Base-by-base conservation (phyloP, 2,113 vertebrate species). In the Lampris incognitus region DNA sequence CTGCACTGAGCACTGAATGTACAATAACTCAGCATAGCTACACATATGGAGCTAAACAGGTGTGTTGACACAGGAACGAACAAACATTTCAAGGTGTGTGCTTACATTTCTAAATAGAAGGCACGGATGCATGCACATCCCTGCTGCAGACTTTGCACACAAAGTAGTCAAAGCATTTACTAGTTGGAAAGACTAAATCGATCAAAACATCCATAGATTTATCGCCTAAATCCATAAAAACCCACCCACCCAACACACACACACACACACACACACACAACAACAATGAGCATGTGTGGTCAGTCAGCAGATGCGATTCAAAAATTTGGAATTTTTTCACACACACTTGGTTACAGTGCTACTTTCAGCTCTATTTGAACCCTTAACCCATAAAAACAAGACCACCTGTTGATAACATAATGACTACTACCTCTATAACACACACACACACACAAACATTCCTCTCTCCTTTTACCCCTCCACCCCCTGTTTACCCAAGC, bases 1-100 rank as follows among this genome's bases (percentile, higher is more conserved):
- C 37, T 66, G 36, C 48, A 65, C 66, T 80, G 74, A 76, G 55
- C 66, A 61, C 55, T 78, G 67, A 40, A 41, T 65, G 59, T 44
- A 61, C 67, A 40, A 39, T 52, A 63, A 66, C 48, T 80, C 24
- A 56, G 60, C 54, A 73, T 36, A 74, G 54, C 36, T 57, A n/a
- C 78, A 77, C 77, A 72, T 59, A 9, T 67, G 56, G 36, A 51
- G 1, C 13, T 41, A 40, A 13, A 57, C 1, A 44, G 24, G 6
- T 13, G 38, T 48, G 48, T 67, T 57, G 76, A 74, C 48, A 39
- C 52, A 68, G 70, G 50, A 9, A n/a, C 9, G 6, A 51, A 60
- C 52, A 62, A 59, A 64, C 48, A 37, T 75, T 66, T 66, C 54
- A 66, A 75, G 66, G 76, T 61, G 63, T 7, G 59, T n/a, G 72